These are phyloP conservation scores for Atta texana DNA, from an alignment of 1,140 invertebrate genomes.

Conservation along the genomic window DNA sequence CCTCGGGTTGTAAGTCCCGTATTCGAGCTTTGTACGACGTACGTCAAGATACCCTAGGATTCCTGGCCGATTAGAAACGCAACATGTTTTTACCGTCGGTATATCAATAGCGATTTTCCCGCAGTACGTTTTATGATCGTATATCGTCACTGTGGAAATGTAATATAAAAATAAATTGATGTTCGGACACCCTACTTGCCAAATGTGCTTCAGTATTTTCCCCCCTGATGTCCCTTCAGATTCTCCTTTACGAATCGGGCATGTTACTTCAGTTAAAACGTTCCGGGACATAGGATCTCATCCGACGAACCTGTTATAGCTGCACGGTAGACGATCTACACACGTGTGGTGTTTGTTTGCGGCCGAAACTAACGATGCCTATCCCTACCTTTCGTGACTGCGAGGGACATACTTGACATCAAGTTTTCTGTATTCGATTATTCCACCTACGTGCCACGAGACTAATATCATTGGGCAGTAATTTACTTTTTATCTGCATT, in stretches of 20 bases:
- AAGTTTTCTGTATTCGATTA: slow-evolving; percentile 5
- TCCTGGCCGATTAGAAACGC: slow-evolving; percentile 39
- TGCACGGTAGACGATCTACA: slow-evolving; percentile 45
- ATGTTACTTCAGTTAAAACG: slow-evolving; percentile 14
- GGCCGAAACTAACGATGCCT: slow-evolving; percentile 46
- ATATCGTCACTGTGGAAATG: slow-evolving; percentile 71
- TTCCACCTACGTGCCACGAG: background rate
- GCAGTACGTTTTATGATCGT: slow-evolving; percentile 71
- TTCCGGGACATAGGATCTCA: background rate
- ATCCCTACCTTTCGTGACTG: background rate
- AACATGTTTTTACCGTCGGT: slow-evolving; percentile 56
- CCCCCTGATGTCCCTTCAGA: background rate
- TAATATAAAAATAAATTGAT: slow-evolving; percentile 76
- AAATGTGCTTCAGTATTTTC: slow-evolving; percentile 42
- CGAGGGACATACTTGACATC: slow-evolving; percentile 10
- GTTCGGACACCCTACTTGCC: slow-evolving; percentile 65
- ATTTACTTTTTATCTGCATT: slow-evolving; percentile 24
- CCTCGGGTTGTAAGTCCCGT: background rate
- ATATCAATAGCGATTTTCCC: slow-evolving; percentile 65
- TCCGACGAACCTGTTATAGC: slow-evolving; percentile 2
- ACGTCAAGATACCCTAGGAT: slow-evolving; percentile 24
- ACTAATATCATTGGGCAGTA: slow-evolving; percentile 39
- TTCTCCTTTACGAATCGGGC: background rate
- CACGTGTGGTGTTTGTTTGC: slow-evolving; percentile 24
- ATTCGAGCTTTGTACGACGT: background rate